Percentiles rank a stretch among this genome's conserved stretches.
Conservation (phyloP, 2,797 vertebrate genomes). For the Protonibea diacanthus region DNA sequence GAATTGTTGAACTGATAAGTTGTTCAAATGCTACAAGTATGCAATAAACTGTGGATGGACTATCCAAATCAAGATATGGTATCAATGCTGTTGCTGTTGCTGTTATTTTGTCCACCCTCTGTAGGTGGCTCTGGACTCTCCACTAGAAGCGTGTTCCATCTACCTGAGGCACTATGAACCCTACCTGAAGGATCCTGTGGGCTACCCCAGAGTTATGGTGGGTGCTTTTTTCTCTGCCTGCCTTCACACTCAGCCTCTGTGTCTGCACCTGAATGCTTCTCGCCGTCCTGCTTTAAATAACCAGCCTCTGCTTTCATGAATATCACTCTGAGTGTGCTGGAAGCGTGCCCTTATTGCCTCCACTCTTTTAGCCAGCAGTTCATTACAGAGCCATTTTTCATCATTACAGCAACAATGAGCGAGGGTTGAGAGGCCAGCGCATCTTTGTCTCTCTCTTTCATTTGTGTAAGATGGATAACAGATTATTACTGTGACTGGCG, state of each 20-base stretch:
- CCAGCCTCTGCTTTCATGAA: slow-evolving; percentile 48
- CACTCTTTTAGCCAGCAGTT: slow-evolving; percentile 50
- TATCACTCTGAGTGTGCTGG: slow-evolving; percentile 51
- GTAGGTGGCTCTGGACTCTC: slow-evolving; percentile 91
- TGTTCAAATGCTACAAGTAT: too few species aligned
- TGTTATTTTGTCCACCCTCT: slow-evolving; percentile 33
- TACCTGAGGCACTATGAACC: slow-evolving; percentile 92
- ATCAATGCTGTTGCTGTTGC: background rate
- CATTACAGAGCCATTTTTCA: slow-evolving; percentile 74
- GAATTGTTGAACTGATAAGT: too few species aligned
- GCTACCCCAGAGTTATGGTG: slow-evolving; percentile 93
- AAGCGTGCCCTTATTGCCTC: slow-evolving; percentile 60
- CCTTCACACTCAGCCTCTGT: slow-evolving; percentile 4
- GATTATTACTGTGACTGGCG: slow-evolving; percentile 45
- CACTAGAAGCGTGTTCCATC: slow-evolving; percentile 86
- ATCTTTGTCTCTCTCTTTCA: slow-evolving; percentile 64
- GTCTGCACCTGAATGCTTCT: slow-evolving; percentile 38
- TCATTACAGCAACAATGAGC: slow-evolving; percentile 74
- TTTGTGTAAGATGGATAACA: slow-evolving; percentile 68
- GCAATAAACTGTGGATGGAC: too few species aligned
- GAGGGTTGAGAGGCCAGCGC: slow-evolving; percentile 51
- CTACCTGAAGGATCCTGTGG: slow-evolving; percentile 92
- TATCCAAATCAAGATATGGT: too few species aligned
- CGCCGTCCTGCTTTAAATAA: slow-evolving; percentile 54
- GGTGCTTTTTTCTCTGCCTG: slow-evolving; percentile 47